Evolutionary conservation across 1,140 invertebrate genomes (phyloP).

Genomic region (Drosophila fuyamai): DNA sequence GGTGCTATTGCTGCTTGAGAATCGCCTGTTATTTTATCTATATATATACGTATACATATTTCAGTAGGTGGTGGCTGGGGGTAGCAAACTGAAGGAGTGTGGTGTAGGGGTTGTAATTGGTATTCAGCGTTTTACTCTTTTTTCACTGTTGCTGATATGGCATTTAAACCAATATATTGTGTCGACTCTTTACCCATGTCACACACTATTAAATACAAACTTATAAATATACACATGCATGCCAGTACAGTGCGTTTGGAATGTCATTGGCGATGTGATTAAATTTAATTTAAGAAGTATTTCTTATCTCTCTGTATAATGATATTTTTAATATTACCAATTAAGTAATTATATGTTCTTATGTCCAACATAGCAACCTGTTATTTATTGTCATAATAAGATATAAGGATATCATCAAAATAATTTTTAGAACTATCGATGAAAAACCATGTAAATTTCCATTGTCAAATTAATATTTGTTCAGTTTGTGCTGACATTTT

Average conservation of each 20-base stretch:
- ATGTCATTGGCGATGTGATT: background rate
- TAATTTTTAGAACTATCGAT: too few species aligned
- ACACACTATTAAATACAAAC: conserved; percentile 39
- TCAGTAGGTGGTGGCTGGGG: conserved; percentile 15
- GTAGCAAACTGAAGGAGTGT: conserved; percentile 32
- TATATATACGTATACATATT: conserved; percentile 20
- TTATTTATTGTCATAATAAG: too few species aligned
- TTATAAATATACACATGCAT: conserved; percentile 38
- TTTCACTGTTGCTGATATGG: conserved; percentile 68
- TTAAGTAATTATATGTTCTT: too few species aligned
- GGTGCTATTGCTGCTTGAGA: conserved; percentile 50
- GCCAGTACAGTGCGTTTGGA: conserved; percentile 30
- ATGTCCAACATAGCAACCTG: too few species aligned
- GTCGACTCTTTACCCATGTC: conserved; percentile 44
- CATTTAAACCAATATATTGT: conserved; percentile 75
- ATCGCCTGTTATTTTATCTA: conserved; percentile 75
- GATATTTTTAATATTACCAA: too few species aligned
- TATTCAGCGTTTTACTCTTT: conserved; percentile 69
- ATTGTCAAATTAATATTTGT: background rate
- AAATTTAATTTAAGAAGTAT: too few species aligned
- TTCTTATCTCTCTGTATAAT: too few species aligned
- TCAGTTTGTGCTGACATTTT: background rate
- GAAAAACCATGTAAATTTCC: background rate
- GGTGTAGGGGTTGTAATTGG: conserved; percentile 68
- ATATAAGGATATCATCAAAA: too few species aligned